Percentiles rank a stretch among this genome's conserved stretches.
Conservation (phyloP, 2,888 invertebrate genomes). For the Drosophila niveifrons region DNA sequence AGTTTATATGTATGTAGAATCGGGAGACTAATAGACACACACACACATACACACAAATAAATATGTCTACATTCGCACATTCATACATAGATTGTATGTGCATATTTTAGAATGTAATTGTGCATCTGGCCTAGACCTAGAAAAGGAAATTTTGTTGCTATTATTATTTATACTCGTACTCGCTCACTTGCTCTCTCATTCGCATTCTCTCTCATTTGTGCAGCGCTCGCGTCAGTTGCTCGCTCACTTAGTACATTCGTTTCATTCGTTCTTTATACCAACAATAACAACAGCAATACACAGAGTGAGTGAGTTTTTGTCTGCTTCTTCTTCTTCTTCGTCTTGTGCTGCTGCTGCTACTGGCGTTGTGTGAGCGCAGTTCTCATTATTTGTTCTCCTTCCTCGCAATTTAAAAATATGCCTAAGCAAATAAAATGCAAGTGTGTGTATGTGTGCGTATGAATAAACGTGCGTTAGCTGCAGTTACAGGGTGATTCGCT, state of each 20-base stretch:
- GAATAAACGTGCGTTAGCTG: conserved; percentile 8
- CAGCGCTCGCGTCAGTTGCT: conserved; percentile 31
- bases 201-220: conserved; percentile 43
- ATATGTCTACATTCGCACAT: conserved; percentile 18
- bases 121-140: conserved; percentile 85
- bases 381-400: conserved; percentile 82
- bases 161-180: conserved; percentile 74
- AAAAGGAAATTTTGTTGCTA: conserved; percentile 85
- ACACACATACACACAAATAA: conserved; percentile 18
- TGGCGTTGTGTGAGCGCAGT: conserved; percentile 39
- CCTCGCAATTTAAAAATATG: conserved; percentile 80
- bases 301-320: conserved; percentile 23
- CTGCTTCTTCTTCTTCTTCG: background rate
- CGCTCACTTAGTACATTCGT: conserved; percentile 16
- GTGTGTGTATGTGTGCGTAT: conserved; percentile 38
- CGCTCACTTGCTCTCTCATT: conserved; percentile 39
- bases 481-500: conserved; percentile 20
- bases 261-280: conserved; percentile 30
- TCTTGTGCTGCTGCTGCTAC: conserved; percentile 16
- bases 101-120: conserved; percentile 84
- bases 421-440: conserved; percentile 76
- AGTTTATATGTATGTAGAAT: conserved; percentile 42
- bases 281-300: conserved; percentile 9
- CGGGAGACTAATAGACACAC: conserved; percentile 51
- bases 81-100: conserved; percentile 52